Percentiles rank a stretch among this genome's conserved stretches.
phyloP scores from a whole-genome alignment of 2,113 vertebrate genomes.

The Crotalus viridis region DNA sequence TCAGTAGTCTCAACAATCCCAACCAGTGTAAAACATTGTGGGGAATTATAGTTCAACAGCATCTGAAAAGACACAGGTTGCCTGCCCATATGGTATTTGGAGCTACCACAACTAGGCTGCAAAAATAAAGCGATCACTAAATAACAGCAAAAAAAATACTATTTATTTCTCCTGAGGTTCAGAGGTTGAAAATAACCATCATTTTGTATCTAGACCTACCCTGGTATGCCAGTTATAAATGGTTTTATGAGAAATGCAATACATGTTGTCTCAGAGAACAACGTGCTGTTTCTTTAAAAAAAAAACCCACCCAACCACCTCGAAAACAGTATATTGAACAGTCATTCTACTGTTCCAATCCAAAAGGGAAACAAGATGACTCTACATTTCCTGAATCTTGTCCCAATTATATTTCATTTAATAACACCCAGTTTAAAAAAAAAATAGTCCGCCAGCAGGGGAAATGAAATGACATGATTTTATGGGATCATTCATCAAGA shows the following conservation, averaged over 20 bases:
- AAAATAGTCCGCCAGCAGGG: slow-evolving; percentile 82
- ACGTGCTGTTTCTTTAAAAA: slow-evolving; percentile 11
- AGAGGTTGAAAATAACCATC: neutral
- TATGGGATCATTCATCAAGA: slow-evolving; percentile 98
- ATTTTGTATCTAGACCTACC: neutral
- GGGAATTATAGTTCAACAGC: neutral
- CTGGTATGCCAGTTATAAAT: neutral
- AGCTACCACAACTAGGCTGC: neutral
- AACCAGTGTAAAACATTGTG: neutral
- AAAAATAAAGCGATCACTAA: neutral
- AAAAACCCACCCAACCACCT: neutral
- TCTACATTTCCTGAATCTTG: slow-evolving; percentile 70
- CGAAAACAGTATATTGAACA: slow-evolving; percentile 21
- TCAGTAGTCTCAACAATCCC: neutral
- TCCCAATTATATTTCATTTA: slow-evolving; percentile 84
- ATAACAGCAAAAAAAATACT: neutral
- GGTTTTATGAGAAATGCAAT: slow-evolving; percentile 15
- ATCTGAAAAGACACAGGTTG: neutral
- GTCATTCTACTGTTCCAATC: slow-evolving; percentile 30
- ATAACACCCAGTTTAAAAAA: slow-evolving; percentile 83
- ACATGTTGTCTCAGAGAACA: slow-evolving; percentile 24
- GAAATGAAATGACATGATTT: slow-evolving; percentile 93
- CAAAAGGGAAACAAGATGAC: slow-evolving; percentile 59
- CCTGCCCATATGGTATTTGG: neutral
- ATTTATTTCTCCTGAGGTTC: neutral